Percentiles rank a stretch among this genome's conserved stretches.
Conservation (phyloP, 1,140 invertebrate genomes). For the Mercenaria mercenaria region DNA sequence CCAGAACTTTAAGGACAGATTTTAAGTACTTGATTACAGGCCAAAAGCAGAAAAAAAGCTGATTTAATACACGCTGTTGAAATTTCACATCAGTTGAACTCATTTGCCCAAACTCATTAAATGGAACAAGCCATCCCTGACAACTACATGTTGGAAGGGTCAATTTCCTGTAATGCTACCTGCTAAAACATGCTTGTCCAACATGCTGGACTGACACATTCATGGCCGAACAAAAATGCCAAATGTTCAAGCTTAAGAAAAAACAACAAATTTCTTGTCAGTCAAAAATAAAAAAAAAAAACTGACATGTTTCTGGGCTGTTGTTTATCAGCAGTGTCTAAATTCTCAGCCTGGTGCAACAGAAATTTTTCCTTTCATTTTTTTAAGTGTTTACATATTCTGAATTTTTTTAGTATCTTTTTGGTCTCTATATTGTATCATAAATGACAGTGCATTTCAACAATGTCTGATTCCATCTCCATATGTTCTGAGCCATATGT, state of each 20-base stretch:
- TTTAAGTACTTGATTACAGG: no score
- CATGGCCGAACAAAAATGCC: background rate
- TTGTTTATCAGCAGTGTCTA: no score
- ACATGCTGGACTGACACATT: background rate
- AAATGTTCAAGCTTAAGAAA: background rate
- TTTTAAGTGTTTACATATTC: slow-evolving; percentile 21
- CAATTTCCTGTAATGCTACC: slow-evolving; percentile 4
- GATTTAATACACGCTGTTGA: no score
- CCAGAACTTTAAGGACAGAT: no score
- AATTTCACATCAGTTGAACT: no score
- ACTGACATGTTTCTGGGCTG: background rate
- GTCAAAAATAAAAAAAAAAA: background rate
- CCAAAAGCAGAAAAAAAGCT: no score
- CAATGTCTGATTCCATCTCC: background rate
- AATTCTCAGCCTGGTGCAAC: no score
- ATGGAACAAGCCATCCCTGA: background rate
- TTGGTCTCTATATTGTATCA: background rate
- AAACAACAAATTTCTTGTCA: background rate
- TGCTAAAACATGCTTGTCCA: background rate
- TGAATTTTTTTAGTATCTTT: background rate
- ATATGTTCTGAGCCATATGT: no score
- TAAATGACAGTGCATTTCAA: background rate
- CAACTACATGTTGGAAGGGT: background rate
- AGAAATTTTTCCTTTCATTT: no score
- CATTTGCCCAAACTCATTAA: no score